These are phyloP conservation scores for Monochamus saltuarius DNA, from an alignment of 1,140 invertebrate species.

Conservation along the genomic window DNA sequence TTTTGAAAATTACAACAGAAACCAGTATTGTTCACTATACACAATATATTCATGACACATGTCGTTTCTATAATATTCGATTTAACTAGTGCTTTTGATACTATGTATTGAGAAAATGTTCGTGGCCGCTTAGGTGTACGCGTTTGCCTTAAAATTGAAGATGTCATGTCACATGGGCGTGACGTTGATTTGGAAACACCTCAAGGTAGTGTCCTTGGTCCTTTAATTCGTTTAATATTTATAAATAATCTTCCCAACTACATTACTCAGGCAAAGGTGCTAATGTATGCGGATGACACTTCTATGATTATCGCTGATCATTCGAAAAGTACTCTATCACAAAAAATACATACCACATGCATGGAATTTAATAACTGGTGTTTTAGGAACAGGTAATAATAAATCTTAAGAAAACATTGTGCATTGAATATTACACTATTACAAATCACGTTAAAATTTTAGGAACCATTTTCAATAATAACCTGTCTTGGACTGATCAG, in stretches of 20 bases:
- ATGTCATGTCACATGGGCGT: constrained; percentile 3
- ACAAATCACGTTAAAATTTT: constrained; percentile 1
- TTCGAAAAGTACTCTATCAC: constrained; percentile 5
- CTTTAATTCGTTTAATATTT: constrained; percentile 6
- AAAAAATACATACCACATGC: constrained; percentile 1
- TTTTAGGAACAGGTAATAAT: constrained; percentile 4
- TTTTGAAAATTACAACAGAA: neutral
- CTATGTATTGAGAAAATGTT: constrained; percentile 2
- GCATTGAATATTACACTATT: constrained; percentile 3
- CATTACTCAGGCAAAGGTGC: constrained; percentile 1
- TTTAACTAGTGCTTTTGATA: constrained; percentile 5
- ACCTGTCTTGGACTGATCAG: constrained; percentile 6
- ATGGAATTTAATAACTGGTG: constrained; percentile 2
- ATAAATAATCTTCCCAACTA: constrained; percentile 5
- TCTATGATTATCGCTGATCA: constrained; percentile 6
- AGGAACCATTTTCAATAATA: constrained; percentile 5
- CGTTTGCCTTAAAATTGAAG: constrained; percentile 2
- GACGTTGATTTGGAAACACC: neutral
- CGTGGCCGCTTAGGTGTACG: constrained; percentile 3
- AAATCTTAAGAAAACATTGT: constrained; percentile 6
- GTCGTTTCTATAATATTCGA: constrained; percentile 5
- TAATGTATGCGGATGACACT: constrained; percentile 1
- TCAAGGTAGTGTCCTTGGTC: neutral
- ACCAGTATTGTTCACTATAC: neutral
- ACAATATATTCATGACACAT: constrained; percentile 1